Evolutionary conservation across 2,113 vertebrate species (phyloP).

Genomic region (Apus apus): DNA sequence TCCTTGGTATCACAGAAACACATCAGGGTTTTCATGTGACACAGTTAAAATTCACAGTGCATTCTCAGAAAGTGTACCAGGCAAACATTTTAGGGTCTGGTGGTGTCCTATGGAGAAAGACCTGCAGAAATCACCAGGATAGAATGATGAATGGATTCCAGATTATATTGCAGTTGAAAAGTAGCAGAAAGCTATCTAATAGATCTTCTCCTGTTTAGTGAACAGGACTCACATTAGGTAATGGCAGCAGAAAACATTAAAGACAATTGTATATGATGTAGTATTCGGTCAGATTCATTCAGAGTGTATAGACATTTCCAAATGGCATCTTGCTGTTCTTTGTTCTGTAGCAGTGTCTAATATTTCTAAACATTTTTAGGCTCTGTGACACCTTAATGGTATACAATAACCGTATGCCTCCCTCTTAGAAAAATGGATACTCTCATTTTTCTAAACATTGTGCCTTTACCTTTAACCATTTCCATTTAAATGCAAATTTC

Average conservation of each 20-base stretch:
- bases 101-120: not conserved
- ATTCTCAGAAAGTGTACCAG: not conserved
- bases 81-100: slow-evolving; percentile 35
- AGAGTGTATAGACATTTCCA: slow-evolving; percentile 68
- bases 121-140: not conserved
- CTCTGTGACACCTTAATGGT: slow-evolving; percentile 80
- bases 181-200: slow-evolving; percentile 53
- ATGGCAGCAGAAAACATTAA: slow-evolving; percentile 58
- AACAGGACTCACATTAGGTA: slow-evolving; percentile 55
- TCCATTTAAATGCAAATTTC: slow-evolving; percentile 87
- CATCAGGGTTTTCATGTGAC: not conserved
- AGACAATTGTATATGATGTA: slow-evolving; percentile 64
- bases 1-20: not conserved
- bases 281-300: slow-evolving; percentile 55
- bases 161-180: slow-evolving; percentile 39
- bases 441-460: slow-evolving; percentile 82
- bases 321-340: slow-evolving; percentile 66
- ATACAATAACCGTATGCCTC: slow-evolving; percentile 74
- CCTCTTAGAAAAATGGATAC: slow-evolving; percentile 83
- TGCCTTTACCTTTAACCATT: slow-evolving; percentile 81
- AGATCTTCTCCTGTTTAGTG: slow-evolving; percentile 58
- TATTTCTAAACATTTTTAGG: slow-evolving; percentile 81
- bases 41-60: slow-evolving; percentile 17
- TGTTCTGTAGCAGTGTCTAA: slow-evolving; percentile 64
- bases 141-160: slow-evolving; percentile 49